Evolutionary conservation across 2,888 invertebrate genomes (phyloP).

Genomic region (Laothoe populi): DNA sequence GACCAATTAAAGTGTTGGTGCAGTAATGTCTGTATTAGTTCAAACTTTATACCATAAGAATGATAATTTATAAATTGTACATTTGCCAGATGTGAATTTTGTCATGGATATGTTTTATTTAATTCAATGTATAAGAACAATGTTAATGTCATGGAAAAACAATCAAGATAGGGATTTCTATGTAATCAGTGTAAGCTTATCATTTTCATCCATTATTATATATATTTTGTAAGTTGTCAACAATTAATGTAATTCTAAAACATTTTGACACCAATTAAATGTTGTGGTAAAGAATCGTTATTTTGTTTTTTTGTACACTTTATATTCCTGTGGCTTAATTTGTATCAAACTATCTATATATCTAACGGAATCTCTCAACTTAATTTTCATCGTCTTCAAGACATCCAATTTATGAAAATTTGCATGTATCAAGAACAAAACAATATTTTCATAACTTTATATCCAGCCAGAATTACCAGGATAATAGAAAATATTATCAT

Average conservation of each 20-base stretch:
- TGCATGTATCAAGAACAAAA: no score
- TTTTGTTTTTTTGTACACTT: neutral
- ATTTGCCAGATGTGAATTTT: neutral
- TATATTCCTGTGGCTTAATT: no score
- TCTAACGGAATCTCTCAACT: no score
- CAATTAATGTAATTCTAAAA: slow-evolving; percentile 7
- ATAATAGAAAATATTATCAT: no score
- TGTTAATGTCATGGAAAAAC: neutral
- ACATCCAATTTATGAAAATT: no score
- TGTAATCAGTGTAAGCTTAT: no score
- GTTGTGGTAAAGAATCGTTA: neutral
- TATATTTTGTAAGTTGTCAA: slow-evolving; percentile 7
- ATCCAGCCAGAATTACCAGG: no score
- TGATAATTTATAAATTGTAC: neutral
- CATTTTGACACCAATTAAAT: slow-evolving; percentile 16
- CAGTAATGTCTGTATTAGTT: neutral
- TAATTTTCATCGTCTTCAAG: no score
- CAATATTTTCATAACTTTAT: no score
- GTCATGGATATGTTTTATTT: neutral
- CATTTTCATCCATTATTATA: no score
- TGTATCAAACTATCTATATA: no score
- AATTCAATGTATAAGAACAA: neutral
- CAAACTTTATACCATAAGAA: neutral
- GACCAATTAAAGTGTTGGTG: slow-evolving; percentile 13
- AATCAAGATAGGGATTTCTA: slow-evolving; percentile 8